Conservation (phyloP, 2,113 vertebrate genomes). For the Channa argus region DNA sequence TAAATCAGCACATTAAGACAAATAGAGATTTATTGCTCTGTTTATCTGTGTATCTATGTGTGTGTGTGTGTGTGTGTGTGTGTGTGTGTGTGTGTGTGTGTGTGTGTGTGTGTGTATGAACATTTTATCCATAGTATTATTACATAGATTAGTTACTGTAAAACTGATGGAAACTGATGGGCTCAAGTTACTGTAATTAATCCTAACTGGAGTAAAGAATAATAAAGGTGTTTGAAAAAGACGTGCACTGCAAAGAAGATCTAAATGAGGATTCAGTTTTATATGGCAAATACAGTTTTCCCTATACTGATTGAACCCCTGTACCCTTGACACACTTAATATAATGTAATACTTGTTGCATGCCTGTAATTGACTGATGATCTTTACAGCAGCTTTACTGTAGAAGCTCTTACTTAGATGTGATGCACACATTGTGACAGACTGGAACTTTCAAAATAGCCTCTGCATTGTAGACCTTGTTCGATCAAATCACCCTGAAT, state of each 20-base stretch:
- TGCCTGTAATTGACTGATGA: conserved; percentile 36
- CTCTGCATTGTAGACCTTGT: conserved; percentile 63
- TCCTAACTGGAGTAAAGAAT: conserved; percentile 3
- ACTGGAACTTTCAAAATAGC: conserved; percentile 69
- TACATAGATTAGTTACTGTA: no score
- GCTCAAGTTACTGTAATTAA: conserved; percentile 43
- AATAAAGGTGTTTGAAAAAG: neutral
- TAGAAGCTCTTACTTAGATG: conserved; percentile 37
- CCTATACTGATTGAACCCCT: neutral
- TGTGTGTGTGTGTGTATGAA: no score
- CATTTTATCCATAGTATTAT: no score
- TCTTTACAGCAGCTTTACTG: conserved; percentile 21
- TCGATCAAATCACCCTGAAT: conserved; percentile 81
- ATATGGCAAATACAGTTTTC: conserved; percentile 9
- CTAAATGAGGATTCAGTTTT: neutral
- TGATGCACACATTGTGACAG: conserved; percentile 58
- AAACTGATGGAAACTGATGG: no score
- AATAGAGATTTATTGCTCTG: no score
- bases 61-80: no score
- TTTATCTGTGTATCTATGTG: no score
- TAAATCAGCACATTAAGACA: no score
- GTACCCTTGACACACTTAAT: conserved; percentile 39
- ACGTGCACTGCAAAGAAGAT: neutral
- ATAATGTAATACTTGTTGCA: conserved; percentile 27
- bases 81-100: no score